Conservation (phyloP, 2,113 vertebrate species). For the Epinephelus moara region DNA sequence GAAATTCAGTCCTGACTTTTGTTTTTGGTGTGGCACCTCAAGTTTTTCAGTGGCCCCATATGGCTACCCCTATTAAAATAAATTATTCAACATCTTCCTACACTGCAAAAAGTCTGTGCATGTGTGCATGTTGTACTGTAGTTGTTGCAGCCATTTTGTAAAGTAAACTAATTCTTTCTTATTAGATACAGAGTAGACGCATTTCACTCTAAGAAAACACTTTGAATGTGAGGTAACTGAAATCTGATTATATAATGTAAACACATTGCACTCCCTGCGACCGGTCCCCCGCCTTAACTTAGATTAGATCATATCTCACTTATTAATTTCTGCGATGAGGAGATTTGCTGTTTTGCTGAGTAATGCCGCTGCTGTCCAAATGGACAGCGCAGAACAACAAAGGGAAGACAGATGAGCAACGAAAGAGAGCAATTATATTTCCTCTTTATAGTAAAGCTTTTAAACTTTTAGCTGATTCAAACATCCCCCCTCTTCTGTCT, state of each 20-base stretch:
- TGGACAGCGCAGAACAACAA: constrained; percentile 42
- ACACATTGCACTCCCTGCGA: background rate
- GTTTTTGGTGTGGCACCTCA: no score
- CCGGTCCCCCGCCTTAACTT: constrained; percentile 18
- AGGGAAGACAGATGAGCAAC: constrained; percentile 64
- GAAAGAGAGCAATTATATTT: constrained; percentile 76
- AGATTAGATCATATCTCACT: constrained; percentile 55
- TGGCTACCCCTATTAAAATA: background rate
- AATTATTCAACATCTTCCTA: background rate
- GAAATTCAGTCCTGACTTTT: no score
- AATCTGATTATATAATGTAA: constrained; percentile 49
- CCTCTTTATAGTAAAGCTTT: constrained; percentile 79
- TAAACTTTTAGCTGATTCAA: constrained; percentile 84
- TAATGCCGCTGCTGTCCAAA: constrained; percentile 65
- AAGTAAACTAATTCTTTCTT: constrained; percentile 8
- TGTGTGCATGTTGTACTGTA: background rate
- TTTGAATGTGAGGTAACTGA: constrained; percentile 11
- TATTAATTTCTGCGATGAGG: constrained; percentile 62
- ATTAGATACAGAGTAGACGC: background rate
- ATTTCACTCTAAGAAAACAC: constrained; percentile 32
- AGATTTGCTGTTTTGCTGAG: constrained; percentile 61
- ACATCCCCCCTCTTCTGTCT: constrained; percentile 55
- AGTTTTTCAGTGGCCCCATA: no score
- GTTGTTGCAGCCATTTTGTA: constrained; percentile 3
- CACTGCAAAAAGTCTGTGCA: background rate